Evolutionary conservation across 2,113 vertebrate genomes (phyloP).

Genomic region (Ochotona curzoniae): DNA sequence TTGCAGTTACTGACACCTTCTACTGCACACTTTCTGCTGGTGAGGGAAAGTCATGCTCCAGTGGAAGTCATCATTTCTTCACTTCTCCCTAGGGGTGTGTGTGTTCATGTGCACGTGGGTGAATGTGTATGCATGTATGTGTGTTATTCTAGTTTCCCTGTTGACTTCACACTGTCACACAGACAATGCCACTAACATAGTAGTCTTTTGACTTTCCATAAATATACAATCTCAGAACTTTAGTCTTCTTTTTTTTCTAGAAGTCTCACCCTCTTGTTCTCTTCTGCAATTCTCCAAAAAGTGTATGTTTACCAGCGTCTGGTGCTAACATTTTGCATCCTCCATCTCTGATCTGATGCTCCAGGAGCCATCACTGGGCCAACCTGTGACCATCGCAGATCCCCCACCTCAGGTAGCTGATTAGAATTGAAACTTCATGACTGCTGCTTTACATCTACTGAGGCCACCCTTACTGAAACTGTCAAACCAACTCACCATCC

Average conservation of each 20-base stretch:
- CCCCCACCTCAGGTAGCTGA: neutral
- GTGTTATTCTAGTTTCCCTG: neutral
- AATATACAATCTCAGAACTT: constrained; percentile 8
- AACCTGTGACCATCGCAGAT: neutral
- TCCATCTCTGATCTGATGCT: neutral
- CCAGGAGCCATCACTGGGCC: neutral
- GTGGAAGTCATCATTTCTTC: neutral
- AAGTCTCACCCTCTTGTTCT: neutral
- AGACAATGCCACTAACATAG: neutral
- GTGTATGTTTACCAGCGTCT: neutral
- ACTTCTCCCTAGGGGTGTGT: neutral
- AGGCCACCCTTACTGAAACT: neutral
- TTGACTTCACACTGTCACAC: neutral
- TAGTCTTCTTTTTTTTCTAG: neutral
- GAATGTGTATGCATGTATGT: too few species aligned
- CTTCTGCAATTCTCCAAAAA: constrained; percentile 31
- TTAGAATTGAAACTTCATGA: neutral
- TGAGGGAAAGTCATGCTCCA: neutral
- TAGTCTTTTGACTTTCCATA: neutral
- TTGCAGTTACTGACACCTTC: neutral
- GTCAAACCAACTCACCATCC: neutral
- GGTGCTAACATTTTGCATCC: neutral
- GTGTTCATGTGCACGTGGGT: too few species aligned
- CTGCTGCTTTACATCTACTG: neutral
- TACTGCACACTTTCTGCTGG: neutral